Percentiles rank a stretch among this genome's conserved stretches.
Evolutionary conservation across 2,113 vertebrate genomes (phyloP).

Genomic region (Eurystomus gularis): DNA sequence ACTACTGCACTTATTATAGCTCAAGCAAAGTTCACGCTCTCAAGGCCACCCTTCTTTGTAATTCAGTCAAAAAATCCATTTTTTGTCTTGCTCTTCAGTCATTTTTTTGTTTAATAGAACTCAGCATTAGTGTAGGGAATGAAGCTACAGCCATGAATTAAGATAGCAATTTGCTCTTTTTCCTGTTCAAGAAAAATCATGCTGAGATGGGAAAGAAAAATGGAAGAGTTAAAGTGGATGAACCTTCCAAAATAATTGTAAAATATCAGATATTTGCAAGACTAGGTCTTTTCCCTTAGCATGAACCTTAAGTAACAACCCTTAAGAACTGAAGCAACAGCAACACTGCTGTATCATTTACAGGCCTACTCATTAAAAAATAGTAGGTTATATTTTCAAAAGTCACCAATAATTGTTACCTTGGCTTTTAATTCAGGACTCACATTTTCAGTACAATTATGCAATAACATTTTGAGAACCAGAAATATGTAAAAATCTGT

Average conservation of each 20-base stretch:
- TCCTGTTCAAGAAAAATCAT: not conserved
- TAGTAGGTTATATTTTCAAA: not conserved
- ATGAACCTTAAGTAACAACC: not conserved
- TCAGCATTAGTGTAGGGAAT: not conserved
- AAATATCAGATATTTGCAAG: not conserved
- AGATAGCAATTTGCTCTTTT: not conserved
- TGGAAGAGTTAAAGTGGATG: not conserved
- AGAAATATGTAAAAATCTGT: not conserved
- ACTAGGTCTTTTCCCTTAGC: not conserved
- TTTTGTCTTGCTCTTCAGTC: not conserved
- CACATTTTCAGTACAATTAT: not conserved
- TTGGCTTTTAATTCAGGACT: not conserved
- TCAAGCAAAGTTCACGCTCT: conserved; percentile 26
- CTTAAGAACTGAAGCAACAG: not conserved
- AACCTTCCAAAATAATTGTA: not conserved
- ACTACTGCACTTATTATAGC: not conserved
- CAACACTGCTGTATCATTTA: not conserved
- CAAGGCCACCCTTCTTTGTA: not conserved
- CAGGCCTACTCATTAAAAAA: not conserved
- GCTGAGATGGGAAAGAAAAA: not conserved
- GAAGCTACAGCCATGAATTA: not conserved
- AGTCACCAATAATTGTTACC: not conserved
- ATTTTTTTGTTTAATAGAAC: not conserved
- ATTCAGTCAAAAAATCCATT: not conserved
- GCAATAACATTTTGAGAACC: not conserved